phyloP scores from a whole-genome alignment of 2,113 vertebrate species.

The Pavo muticus region DNA sequence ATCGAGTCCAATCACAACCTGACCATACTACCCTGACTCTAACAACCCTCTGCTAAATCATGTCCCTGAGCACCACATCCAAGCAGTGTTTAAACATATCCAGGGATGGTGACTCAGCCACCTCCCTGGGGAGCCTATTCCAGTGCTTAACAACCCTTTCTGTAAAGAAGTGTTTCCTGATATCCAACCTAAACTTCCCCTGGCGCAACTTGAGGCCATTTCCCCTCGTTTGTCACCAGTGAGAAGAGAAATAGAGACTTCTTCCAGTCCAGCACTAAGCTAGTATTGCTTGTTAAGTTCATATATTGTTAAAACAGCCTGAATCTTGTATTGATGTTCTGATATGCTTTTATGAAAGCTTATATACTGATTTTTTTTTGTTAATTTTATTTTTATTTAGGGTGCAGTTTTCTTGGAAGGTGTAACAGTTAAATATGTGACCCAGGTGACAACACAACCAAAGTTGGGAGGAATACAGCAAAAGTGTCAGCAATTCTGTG shows the following conservation, averaged over 20 bases:
- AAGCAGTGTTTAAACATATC: too few relatives aligned
- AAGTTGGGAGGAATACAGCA: constrained; percentile 92
- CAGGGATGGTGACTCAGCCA: too few relatives aligned
- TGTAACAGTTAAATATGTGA: constrained; percentile 90
- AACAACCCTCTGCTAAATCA: too few relatives aligned
- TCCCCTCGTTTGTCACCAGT: too few relatives aligned
- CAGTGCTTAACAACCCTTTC: too few relatives aligned
- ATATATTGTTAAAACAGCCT: background rate
- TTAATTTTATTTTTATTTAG: constrained; percentile 69
- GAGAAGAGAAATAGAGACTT: background rate
- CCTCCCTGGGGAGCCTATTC: too few relatives aligned
- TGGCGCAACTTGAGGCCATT: too few relatives aligned
- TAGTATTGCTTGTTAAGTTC: background rate
- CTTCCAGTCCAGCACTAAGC: background rate
- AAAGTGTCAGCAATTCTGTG: constrained; percentile 93
- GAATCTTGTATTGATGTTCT: background rate
- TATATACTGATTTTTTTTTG: background rate
- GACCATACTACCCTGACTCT: too few relatives aligned
- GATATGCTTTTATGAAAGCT: background rate
- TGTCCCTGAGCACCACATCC: too few relatives aligned
- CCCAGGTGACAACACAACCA: constrained; percentile 91
- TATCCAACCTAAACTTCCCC: too few relatives aligned
- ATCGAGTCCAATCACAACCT: too few relatives aligned
- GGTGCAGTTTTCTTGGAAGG: constrained; percentile 96
- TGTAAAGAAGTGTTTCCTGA: too few relatives aligned